phyloP scores from a whole-genome alignment of 2,888 invertebrate species.

The Drosophila gaucha region DNA sequence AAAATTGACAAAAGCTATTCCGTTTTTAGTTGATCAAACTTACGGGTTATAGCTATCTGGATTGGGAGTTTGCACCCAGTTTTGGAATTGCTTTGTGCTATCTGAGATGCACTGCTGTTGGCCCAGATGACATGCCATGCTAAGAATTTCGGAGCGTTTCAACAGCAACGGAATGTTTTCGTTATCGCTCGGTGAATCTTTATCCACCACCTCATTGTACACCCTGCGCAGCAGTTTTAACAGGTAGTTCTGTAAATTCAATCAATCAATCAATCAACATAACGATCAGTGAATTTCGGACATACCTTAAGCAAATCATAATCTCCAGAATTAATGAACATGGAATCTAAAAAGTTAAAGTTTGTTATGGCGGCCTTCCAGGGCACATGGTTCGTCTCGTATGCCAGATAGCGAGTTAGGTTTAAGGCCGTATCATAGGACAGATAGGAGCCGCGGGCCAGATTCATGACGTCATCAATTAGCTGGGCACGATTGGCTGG shows the following conservation, averaged over 20 bases:
- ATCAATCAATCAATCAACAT: background rate
- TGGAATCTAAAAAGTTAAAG: constrained; percentile 91
- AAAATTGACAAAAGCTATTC: no score
- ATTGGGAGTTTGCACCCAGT: constrained; percentile 90
- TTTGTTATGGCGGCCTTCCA: constrained; percentile 93
- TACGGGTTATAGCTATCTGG: constrained; percentile 91
- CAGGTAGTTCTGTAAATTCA: constrained; percentile 87
- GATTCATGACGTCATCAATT: constrained; percentile 93
- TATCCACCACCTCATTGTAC: constrained; percentile 90
- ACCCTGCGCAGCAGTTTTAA: constrained; percentile 88
- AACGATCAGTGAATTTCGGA: background rate
- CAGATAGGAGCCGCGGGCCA: constrained; percentile 90
- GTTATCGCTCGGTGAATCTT: constrained; percentile 86
- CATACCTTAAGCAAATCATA: constrained; percentile 89
- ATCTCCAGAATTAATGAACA: constrained; percentile 90
- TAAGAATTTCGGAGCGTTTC: constrained; percentile 89
- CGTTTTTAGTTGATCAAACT: constrained; percentile 72
- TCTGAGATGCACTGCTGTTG: constrained; percentile 90
- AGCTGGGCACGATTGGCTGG: constrained; percentile 94
- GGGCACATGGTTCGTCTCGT: constrained; percentile 94
- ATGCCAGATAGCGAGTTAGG: constrained; percentile 90
- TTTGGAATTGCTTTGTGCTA: constrained; percentile 89
- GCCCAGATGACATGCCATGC: constrained; percentile 91
- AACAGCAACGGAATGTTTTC: constrained; percentile 88
- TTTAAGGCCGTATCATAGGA: constrained; percentile 91